A percentile compares a stretch with the other conserved stretches of the same genome.
Evolutionary conservation across 2,888 invertebrate genomes (phyloP).

Genomic region (Ferrisia virgata): DNA sequence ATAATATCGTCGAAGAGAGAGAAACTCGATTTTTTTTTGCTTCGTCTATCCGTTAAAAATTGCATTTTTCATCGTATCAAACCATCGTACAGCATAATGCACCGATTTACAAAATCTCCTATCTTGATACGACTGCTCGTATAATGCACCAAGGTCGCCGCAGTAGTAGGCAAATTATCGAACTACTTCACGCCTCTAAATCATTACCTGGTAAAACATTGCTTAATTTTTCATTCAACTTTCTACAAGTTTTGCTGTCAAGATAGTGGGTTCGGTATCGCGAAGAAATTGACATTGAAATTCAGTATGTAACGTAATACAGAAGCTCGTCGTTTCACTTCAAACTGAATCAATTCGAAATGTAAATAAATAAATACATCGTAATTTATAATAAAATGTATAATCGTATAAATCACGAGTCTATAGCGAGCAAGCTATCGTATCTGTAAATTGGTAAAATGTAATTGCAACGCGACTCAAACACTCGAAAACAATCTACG

Average conservation of each 20-base stretch:
- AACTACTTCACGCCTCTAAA: background rate
- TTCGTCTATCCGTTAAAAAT: no score
- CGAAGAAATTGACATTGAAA: background rate
- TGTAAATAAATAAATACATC: background rate
- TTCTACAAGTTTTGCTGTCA: background rate
- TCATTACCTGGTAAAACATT: background rate
- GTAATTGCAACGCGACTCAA: background rate
- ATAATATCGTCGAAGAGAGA: background rate
- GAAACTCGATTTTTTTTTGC: background rate
- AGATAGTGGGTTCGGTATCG: background rate
- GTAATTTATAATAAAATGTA: background rate
- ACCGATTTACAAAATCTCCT: background rate
- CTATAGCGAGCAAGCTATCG: background rate
- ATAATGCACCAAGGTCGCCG: background rate
- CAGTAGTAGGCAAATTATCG: background rate
- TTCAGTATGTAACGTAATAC: background rate
- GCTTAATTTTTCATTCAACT: constrained; percentile 5
- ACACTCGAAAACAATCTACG: background rate
- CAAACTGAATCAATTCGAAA: background rate
- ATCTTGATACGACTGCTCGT: background rate
- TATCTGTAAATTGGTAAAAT: background rate
- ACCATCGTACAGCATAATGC: background rate
- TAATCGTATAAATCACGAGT: background rate
- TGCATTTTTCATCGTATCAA: background rate
- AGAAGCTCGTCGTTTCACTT: background rate